Percentiles rank a stretch among this genome's conserved stretches.
Evolutionary conservation across 1,140 invertebrate species (phyloP).

Genomic region (Penaeus vannamei): DNA sequence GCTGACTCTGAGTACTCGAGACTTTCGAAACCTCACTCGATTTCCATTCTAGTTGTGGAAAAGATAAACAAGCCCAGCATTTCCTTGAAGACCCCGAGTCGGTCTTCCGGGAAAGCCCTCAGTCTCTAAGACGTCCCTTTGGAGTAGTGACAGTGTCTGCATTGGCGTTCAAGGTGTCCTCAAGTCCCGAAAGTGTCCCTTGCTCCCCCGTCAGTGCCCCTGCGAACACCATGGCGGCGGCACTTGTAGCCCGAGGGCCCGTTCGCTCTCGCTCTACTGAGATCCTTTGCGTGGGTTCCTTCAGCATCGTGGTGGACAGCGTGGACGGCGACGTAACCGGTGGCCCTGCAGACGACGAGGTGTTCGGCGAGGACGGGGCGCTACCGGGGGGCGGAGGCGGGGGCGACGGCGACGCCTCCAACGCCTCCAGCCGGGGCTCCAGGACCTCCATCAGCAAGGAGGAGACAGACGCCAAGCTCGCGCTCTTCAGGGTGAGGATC

Average conservation of each 20-base stretch:
- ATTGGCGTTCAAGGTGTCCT: background rate
- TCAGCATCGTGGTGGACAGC: conserved; percentile 64
- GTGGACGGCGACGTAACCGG: conserved; percentile 60
- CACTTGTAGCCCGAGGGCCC: conserved; percentile 49
- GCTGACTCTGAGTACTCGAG: too few relatives aligned
- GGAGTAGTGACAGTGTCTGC: background rate
- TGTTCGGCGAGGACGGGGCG: conserved; percentile 50
- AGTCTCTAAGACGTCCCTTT: background rate
- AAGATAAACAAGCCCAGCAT: too few relatives aligned
- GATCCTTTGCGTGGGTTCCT: conserved; percentile 57
- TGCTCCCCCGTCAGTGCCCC: background rate
- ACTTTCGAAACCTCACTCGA: too few relatives aligned
- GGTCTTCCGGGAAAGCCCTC: too few relatives aligned
- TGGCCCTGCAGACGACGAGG: conserved; percentile 50
- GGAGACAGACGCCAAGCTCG: conserved; percentile 55
- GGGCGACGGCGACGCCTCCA: conserved; percentile 50
- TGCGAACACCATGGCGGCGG: conserved; percentile 54
- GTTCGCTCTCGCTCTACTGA: conserved; percentile 60
- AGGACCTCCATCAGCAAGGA: conserved; percentile 56
- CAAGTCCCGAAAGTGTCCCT: background rate
- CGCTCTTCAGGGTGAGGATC: conserved; percentile 54
- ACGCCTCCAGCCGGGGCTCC: conserved; percentile 61
- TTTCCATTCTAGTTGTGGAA: too few relatives aligned
- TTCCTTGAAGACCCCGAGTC: too few relatives aligned
- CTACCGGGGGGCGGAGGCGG: conserved; percentile 7